Evolutionary conservation across 2,888 invertebrate genomes (phyloP).

Genomic region (Molorchus minor): DNA sequence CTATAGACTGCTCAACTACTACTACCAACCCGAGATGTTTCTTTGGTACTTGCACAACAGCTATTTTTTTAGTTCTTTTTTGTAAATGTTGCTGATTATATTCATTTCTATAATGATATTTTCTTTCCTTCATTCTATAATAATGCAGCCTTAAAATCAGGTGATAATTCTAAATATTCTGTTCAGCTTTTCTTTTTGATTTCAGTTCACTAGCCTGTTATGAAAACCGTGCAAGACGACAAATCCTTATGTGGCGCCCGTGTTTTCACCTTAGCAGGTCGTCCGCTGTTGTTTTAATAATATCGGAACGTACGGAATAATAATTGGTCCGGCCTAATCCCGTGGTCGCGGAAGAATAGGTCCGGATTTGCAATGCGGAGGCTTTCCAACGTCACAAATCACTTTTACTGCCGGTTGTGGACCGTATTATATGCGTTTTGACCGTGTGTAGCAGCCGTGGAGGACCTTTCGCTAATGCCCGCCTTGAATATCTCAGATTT

Average conservation of each 20-base stretch:
- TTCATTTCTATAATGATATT: too few relatives aligned
- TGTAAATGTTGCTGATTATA: too few relatives aligned
- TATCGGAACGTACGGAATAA: conserved; percentile 58
- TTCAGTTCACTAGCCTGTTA: too few relatives aligned
- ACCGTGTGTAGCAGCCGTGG: conserved; percentile 48
- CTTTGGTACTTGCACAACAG: too few relatives aligned
- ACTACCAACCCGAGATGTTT: too few relatives aligned
- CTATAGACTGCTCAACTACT: too few relatives aligned
- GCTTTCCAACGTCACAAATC: conserved; percentile 63
- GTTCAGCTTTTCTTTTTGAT: too few relatives aligned
- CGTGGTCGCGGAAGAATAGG: conserved; percentile 57
- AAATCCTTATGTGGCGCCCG: neutral
- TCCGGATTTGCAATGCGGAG: conserved; percentile 63
- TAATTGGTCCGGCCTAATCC: conserved; percentile 60
- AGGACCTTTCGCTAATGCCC: conserved; percentile 55
- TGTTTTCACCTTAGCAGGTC: conserved; percentile 22
- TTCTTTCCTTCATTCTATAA: too few relatives aligned
- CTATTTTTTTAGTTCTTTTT: too few relatives aligned
- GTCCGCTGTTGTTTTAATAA: conserved; percentile 53
- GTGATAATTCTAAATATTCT: too few relatives aligned
- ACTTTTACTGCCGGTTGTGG: conserved; percentile 60
- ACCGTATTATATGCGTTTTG: conserved; percentile 39
- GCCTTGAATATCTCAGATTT: conserved; percentile 58
- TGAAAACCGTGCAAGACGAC: too few relatives aligned
- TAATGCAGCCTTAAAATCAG: too few relatives aligned